Conservation (phyloP, 2,113 vertebrate species). For the Circaetus gallicus region DNA sequence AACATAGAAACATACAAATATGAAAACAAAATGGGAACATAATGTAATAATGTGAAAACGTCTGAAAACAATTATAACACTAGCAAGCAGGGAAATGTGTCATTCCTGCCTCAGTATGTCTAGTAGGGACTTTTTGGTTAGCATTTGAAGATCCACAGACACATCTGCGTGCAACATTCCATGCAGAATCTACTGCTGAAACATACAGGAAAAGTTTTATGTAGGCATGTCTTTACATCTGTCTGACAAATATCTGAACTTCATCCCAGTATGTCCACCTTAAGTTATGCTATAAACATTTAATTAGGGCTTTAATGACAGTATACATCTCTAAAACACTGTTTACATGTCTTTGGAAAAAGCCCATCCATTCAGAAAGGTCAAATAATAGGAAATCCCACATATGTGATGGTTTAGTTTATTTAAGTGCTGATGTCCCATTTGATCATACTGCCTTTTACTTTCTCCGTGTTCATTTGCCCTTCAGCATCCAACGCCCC, state of each 20-base stretch:
- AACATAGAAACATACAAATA: background rate
- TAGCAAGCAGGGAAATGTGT: background rate
- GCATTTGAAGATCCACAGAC: background rate
- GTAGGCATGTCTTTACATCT: fast-evolving
- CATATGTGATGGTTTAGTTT: background rate
- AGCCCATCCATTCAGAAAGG: background rate
- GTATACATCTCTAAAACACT: background rate
- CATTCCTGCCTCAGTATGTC: background rate
- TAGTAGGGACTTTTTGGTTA: background rate
- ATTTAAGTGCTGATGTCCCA: background rate
- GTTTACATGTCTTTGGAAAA: background rate
- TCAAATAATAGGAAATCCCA: background rate
- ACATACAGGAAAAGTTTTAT: background rate
- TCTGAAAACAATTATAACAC: background rate
- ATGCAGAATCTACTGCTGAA: background rate
- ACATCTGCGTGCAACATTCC: background rate
- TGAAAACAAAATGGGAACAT: background rate
- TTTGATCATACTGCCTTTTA: background rate
- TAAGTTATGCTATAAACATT: background rate
- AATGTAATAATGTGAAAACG: background rate
- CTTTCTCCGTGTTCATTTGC: background rate
- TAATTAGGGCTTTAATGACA: background rate
- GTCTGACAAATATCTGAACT: background rate
- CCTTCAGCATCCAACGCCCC: background rate
- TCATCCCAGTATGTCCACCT: background rate